Percentiles rank a stretch among this genome's conserved stretches.
Conservation (phyloP, 2,888 invertebrate genomes). For the Meiosimyza decipiens region DNA sequence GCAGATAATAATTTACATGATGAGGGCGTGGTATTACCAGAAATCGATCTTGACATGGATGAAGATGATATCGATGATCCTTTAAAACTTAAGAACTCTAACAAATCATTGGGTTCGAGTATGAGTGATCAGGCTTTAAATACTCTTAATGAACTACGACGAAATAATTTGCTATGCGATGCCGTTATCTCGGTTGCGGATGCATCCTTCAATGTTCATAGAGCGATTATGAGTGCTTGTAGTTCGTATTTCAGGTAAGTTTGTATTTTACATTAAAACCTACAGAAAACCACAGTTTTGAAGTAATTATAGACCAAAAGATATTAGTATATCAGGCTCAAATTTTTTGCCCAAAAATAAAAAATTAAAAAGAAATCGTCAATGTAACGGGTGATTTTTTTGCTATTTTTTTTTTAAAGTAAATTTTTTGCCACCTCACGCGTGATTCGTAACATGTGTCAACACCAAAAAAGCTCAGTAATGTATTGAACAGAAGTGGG, state of each 20-base stretch:
- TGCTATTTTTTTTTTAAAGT: no score
- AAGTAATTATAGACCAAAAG: no score
- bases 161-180: slow-evolving; percentile 87
- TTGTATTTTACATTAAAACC: no score
- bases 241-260: slow-evolving; percentile 89
- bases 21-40: slow-evolving; percentile 45
- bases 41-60: slow-evolving; percentile 34
- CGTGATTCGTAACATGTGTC: no score
- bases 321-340: no score
- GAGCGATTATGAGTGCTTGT: slow-evolving; percentile 86
- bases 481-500: no score
- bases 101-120: slow-evolving; percentile 64
- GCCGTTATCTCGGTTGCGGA: slow-evolving; percentile 85
- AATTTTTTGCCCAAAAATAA: no score
- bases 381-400: no score
- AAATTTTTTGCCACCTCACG: no score
- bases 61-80: slow-evolving; percentile 43
- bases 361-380: no score
- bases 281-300: no score
- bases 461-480: no score
- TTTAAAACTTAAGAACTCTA: slow-evolving; percentile 34
- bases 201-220: slow-evolving; percentile 86
- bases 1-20: slow-evolving; percentile 48
- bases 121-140: slow-evolving; percentile 88
- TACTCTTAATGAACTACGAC: slow-evolving; percentile 84